Percentiles rank a stretch among this genome's conserved stretches.
Conservation (phyloP, 1,140 invertebrate species). For the Bombus terrestris region DNA sequence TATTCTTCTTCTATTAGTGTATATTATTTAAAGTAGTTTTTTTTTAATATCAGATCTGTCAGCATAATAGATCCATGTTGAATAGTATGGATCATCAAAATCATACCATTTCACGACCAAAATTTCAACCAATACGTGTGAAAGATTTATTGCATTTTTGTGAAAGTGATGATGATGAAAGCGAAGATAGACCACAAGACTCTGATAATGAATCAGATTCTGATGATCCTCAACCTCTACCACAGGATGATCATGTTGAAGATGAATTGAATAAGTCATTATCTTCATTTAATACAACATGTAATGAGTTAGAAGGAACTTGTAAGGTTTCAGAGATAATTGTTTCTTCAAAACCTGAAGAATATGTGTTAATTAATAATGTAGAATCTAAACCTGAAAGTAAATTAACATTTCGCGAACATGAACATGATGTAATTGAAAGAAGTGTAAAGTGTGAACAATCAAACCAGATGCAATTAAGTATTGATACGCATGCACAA, state of each 20-base stretch:
- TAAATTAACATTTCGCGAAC: not conserved
- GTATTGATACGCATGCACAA: not conserved
- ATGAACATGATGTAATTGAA: not conserved
- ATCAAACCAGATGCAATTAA: constrained; percentile 15
- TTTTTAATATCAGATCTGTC: constrained; percentile 63
- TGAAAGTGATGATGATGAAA: constrained; percentile 71
- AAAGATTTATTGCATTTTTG: constrained; percentile 65
- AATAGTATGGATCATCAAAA: constrained; percentile 54
- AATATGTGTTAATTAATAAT: not conserved
- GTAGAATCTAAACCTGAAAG: not conserved
- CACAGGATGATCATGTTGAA: constrained; percentile 20
- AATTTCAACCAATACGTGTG: constrained; percentile 71
- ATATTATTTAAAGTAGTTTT: constrained; percentile 2
- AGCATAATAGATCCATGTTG: constrained; percentile 48
- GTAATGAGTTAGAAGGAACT: not conserved
- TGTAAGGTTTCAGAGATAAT: not conserved
- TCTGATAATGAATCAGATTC: constrained; percentile 62
- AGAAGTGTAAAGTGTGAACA: not conserved
- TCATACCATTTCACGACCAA: constrained; percentile 56
- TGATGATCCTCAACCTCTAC: constrained; percentile 54
- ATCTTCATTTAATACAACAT: not conserved
- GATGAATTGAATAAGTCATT: constrained; percentile 4
- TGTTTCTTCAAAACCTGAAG: not conserved
- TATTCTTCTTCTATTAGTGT: not conserved
- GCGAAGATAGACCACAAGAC: constrained; percentile 60